Evolutionary conservation across 1,140 invertebrate species (phyloP), one percentile per base, ranked within the genome.

Genomic region (Chelonus insularis): DNA sequence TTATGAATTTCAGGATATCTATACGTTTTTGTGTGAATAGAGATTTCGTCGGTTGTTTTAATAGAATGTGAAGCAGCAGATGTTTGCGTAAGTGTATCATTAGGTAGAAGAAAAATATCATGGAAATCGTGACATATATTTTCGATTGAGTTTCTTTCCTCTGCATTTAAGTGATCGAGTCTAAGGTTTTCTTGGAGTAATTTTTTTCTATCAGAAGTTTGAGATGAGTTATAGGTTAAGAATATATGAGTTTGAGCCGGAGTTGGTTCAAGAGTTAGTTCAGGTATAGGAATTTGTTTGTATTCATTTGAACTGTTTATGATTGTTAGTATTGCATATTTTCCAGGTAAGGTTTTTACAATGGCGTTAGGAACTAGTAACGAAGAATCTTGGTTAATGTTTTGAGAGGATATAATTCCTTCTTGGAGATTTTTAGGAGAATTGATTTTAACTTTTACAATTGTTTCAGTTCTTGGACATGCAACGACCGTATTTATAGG

Each of bases 31-130:
- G 54, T 29, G 9, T 57, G 54, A 23, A 57, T 45, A 5, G 59
- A 20, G 11, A n/a, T 39, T 8, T 58, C 41, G 29, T 58, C 32
- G 2, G 41, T 58, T 6, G 56, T 58, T 18, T 32, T 47, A 20
- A 58, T 58, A 12, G 12, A 12, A 29, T 45, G 23, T 25, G 23
- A 14, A 3, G 16, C 20, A n/a, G 45, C 34, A 16, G 21, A 48
- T 2, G 56, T 58, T 47, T 25, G 16, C 1, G 56, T 34, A 6
- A 48, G 20, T 34, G 6, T 2, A 21, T 58, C 56, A n/a, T 9
- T 29, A 6, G 56, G 56, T 47, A 58, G 21, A 23, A 48, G 56
- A 12, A 58, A 58, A 45, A 58, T 58, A 48, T 58, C 56, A 14
- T 48, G n/a, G 32, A 34, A 58, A 14, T 58, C 23, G 2, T 34